phyloP scores from a whole-genome alignment of 2,888 invertebrate species.

The Spilosoma lubricipeda region DNA sequence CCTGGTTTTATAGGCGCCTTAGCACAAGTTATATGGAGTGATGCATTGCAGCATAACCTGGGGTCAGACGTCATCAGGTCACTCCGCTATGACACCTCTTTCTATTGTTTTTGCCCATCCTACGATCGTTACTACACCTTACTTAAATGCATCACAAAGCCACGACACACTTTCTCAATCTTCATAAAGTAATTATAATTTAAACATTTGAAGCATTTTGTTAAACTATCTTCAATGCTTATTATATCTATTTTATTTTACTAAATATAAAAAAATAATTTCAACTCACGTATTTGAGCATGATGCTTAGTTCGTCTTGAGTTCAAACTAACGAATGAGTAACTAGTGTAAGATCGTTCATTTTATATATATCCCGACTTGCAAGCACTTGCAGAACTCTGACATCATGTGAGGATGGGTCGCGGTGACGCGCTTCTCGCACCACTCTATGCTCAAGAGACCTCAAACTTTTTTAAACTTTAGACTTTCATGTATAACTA shows the following conservation, averaged over 20 bases:
- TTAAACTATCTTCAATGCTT: constrained; percentile 41
- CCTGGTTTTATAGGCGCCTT: constrained; percentile 18
- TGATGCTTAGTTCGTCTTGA: constrained; percentile 81
- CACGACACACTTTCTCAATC: constrained; percentile 64
- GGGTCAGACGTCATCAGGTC: constrained; percentile 46
- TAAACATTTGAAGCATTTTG: constrained; percentile 40
- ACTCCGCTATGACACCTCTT: constrained; percentile 48
- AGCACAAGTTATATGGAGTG: constrained; percentile 21
- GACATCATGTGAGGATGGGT: constrained; percentile 79
- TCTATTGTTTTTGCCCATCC: constrained; percentile 55
- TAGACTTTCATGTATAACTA: constrained; percentile 51
- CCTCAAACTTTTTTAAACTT: constrained; percentile 64
- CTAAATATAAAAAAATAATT: constrained; percentile 36
- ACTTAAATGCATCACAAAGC: constrained; percentile 50
- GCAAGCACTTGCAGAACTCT: constrained; percentile 74
- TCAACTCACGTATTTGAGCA: constrained; percentile 84
- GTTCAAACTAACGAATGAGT: constrained; percentile 85
- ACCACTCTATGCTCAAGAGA: constrained; percentile 58
- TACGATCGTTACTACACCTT: constrained; percentile 43
- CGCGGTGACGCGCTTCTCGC: constrained; percentile 56
- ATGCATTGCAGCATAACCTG: constrained; percentile 33
- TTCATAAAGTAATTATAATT: constrained; percentile 49
- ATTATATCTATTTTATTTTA: constrained; percentile 47
- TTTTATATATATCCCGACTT: constrained; percentile 81
- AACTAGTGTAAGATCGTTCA: constrained; percentile 75